Base-by-base conservation (phyloP, 2,797 vertebrate species). In the Molossus molossus region DNA sequence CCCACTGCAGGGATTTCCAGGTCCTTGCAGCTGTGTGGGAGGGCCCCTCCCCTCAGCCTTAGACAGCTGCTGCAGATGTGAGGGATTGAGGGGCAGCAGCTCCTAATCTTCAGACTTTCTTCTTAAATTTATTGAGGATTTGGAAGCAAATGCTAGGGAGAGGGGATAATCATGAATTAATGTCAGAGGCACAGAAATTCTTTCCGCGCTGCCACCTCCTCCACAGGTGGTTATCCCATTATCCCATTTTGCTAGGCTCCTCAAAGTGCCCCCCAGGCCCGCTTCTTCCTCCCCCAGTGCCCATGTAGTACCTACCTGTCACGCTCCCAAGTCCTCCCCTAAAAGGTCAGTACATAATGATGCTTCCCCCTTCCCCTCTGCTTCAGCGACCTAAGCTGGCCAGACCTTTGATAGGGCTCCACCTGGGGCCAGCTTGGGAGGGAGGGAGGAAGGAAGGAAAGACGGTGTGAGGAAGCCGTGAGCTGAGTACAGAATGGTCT, bases 391-490 rank as follows among this genome's bases (percentile, higher is more conserved):
- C 73, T 85, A 64, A 6, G 58, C 64, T n/a, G 70, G 75, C 12
- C 12, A 9, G 53, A 69, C 88, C n/a, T 94, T 91, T 88, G 90
- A 91, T 57, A 55, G 73, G 57, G 72, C 60, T 84, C 48, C 58
- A 45, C 80, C 73, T 82, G 64, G 72, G 77, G 65, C 70, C 55
- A 64, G 75, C 64, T 62, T 45, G 58, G 77, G 85, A 79, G 79
- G 95, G 84, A 72, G 58, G 92, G 25, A 90, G 80, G 91, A 8
- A 58, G 86, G 83, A 7, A 72, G 95, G 87, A 70, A 92, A 95
- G 96, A 72, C 96, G 94, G 91, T 76, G 86, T 89, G 94, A 97
- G 97, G 97, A 96, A 96, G 91, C 37, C 0, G 62, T 65, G 72
- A 96, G 76, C 90, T 57, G 55, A 77, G 45, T 60, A 45, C 85